A percentile compares a stretch with the other conserved stretches of the same genome.
phyloP scores from a whole-genome alignment of 2,888 invertebrate genomes.

The Limnephilus marmoratus region DNA sequence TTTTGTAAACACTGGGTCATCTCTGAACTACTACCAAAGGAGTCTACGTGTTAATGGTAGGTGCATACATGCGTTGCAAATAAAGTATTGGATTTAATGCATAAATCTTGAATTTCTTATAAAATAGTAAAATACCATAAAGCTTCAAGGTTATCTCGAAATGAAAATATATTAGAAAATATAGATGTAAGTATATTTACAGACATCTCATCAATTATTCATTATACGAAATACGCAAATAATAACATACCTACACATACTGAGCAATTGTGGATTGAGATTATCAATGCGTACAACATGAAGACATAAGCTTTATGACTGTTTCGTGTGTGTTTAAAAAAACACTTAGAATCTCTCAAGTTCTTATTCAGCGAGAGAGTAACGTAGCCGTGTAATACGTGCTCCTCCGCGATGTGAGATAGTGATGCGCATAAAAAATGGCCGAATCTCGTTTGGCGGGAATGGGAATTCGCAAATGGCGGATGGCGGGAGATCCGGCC shows the following conservation, averaged over 20 bases:
- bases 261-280: not conserved
- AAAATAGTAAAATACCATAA: too few relatives aligned
- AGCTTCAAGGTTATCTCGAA: too few relatives aligned
- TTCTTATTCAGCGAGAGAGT: constrained; percentile 2
- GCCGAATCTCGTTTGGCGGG: constrained; percentile 63
- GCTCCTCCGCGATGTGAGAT: constrained; percentile 31
- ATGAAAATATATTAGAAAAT: not conserved
- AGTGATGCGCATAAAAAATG: constrained; percentile 53
- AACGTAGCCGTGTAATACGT: constrained; percentile 24
- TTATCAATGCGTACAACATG: not conserved
- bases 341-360: not conserved
- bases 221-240: not conserved
- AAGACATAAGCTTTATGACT: not conserved
- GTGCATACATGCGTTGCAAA: not conserved
- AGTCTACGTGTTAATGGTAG: too few relatives aligned
- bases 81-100: not conserved
- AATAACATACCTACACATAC: not conserved
- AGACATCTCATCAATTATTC: not conserved
- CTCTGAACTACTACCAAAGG: too few relatives aligned
- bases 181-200: not conserved
- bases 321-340: constrained; percentile 2
- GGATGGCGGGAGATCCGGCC: constrained; percentile 61
- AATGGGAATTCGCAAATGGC: constrained; percentile 64
- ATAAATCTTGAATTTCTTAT: too few relatives aligned
- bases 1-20: too few relatives aligned